These are phyloP conservation scores for Hetaerina titia DNA, from an alignment of 2,888 invertebrate species.

Conservation along the genomic window DNA sequence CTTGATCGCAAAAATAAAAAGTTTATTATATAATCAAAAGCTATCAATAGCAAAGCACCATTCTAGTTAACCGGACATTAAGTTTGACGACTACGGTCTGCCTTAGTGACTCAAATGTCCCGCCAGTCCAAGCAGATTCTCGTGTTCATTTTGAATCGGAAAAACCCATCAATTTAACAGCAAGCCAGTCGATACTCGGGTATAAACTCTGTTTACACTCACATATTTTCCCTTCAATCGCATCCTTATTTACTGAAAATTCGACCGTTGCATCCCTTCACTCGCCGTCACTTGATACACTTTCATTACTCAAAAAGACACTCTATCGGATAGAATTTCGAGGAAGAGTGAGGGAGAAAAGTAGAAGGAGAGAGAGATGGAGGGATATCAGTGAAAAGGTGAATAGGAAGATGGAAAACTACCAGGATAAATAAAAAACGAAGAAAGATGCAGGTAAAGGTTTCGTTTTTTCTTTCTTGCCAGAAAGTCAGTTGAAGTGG, in stretches of 20 bases:
- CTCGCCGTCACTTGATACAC: not conserved
- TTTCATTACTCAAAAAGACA: not conserved
- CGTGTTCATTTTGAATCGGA: not conserved
- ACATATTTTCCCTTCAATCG: not conserved
- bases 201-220: not conserved
- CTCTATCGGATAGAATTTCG: not conserved
- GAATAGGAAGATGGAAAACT: not conserved
- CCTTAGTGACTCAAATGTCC: no score
- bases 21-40: no score
- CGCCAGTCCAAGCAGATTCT: no score
- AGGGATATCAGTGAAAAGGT: not conserved
- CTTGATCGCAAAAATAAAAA: no score
- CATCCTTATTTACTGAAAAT: not conserved
- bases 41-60: not conserved
- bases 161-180: not conserved
- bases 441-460: not conserved
- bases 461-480: not conserved
- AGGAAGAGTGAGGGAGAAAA: not conserved
- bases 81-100: no score
- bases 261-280: not conserved
- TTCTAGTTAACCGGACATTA: not conserved
- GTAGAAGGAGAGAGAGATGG: not conserved
- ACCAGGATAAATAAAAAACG: not conserved
- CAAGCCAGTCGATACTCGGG: not conserved
- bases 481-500: not conserved